A percentile compares a stretch with the other conserved stretches of the same genome.
These are phyloP conservation scores for Caprella mutica DNA, from an alignment of 2,888 invertebrate species.

Conservation along the genomic window DNA sequence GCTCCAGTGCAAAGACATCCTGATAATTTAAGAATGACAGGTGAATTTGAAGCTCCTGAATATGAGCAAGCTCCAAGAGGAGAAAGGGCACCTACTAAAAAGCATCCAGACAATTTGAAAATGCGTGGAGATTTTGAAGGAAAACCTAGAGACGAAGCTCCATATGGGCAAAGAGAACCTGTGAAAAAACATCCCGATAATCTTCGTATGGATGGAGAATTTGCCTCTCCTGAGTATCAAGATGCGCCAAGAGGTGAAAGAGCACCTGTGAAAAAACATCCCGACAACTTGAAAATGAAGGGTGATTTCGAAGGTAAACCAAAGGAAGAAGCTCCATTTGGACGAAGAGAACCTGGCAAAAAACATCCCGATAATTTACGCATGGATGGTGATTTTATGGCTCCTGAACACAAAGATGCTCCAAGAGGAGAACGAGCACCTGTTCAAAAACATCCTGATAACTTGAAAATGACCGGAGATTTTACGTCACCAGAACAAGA, in stretches of 20 bases:
- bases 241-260: constrained; percentile 38
- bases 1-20: constrained; percentile 22
- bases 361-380: constrained; percentile 43
- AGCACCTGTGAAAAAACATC: constrained; percentile 35
- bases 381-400: constrained; percentile 40
- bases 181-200: constrained; percentile 34
- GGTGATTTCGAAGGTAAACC: constrained; percentile 16
- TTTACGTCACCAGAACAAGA: constrained; percentile 12
- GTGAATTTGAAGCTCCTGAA: constrained; percentile 25
- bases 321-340: constrained; percentile 40
- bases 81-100: constrained; percentile 24
- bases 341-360: constrained; percentile 38
- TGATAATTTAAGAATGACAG: constrained; percentile 32
- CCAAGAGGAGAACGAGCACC: constrained; percentile 13
- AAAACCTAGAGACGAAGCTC: not conserved
- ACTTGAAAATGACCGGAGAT: constrained; percentile 40
- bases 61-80: constrained; percentile 34
- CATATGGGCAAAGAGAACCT: constrained; percentile 32
- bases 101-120: constrained; percentile 41
- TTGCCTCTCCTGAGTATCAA: not conserved
- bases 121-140: constrained; percentile 48
- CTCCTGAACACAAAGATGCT: constrained; percentile 23
- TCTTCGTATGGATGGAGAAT: constrained; percentile 22
- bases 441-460: constrained; percentile 9
- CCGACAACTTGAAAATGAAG: constrained; percentile 44